A percentile compares a stretch with the other conserved stretches of the same genome.
These are phyloP conservation scores for Epinephelus awoara DNA, from an alignment of 2,797 vertebrate genomes.

Conservation along the genomic window DNA sequence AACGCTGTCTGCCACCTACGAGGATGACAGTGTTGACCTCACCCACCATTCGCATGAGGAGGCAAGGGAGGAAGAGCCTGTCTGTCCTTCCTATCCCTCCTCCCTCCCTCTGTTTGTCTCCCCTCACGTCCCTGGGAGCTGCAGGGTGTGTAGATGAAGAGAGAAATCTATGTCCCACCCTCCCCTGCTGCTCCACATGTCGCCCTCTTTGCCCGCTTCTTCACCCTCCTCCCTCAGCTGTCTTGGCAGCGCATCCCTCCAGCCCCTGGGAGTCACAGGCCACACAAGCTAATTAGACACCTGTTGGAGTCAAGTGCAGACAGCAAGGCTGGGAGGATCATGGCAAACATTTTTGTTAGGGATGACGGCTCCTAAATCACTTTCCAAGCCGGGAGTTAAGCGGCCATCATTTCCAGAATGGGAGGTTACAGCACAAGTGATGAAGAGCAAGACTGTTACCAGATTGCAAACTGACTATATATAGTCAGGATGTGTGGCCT, in stretches of 20 bases:
- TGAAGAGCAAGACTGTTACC: slow-evolving; percentile 48
- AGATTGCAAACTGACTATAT: slow-evolving; percentile 57
- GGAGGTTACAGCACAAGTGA: slow-evolving; percentile 34
- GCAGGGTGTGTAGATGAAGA: slow-evolving; percentile 53
- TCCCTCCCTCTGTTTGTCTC: slow-evolving; percentile 15
- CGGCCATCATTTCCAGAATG: slow-evolving; percentile 34
- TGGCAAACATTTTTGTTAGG: slow-evolving; percentile 33
- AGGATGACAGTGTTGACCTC: slow-evolving; percentile 38
- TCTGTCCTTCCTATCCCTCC: background rate
- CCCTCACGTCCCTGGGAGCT: slow-evolving; percentile 24
- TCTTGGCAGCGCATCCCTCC: slow-evolving; percentile 66
- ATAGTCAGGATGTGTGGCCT: slow-evolving; percentile 54
- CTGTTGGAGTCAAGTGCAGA: slow-evolving; percentile 77
- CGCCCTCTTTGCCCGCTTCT: slow-evolving; percentile 29
- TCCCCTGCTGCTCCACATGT: slow-evolving; percentile 20
- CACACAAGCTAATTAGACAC: slow-evolving; percentile 84
- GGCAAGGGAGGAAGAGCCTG: slow-evolving; percentile 32
- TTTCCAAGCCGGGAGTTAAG: slow-evolving; percentile 35
- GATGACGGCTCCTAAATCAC: slow-evolving; percentile 55
- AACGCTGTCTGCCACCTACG: background rate
- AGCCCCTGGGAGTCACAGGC: slow-evolving; percentile 63
- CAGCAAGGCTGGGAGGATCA: slow-evolving; percentile 35
- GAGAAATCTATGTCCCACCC: slow-evolving; percentile 11
- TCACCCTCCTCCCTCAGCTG: slow-evolving; percentile 69
- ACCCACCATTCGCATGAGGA: slow-evolving; percentile 18